These are phyloP conservation scores for Pyxicephalus adspersus DNA, from an alignment of 2,113 vertebrate genomes.

Conservation along the genomic window DNA sequence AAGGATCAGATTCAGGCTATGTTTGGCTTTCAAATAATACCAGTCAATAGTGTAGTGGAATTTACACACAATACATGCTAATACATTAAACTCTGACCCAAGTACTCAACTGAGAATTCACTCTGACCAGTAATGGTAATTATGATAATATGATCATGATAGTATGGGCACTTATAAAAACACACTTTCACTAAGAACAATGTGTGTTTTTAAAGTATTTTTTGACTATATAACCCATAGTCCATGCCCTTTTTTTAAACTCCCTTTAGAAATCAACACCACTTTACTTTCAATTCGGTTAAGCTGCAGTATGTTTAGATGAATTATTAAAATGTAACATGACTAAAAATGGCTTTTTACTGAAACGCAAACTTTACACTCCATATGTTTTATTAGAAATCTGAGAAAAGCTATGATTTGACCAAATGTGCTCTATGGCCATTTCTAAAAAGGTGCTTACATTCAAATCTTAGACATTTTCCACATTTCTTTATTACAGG, in stretches of 20 bases:
- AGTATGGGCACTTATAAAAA: neutral
- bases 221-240: neutral
- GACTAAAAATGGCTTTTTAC: too few species aligned
- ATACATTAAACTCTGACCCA: neutral
- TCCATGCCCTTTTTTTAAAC: neutral
- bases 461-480: too few species aligned
- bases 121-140: conserved; percentile 8
- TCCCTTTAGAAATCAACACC: neutral
- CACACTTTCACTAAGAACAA: neutral
- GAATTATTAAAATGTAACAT: too few species aligned
- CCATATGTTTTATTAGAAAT: too few species aligned
- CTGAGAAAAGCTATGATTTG: too few species aligned
- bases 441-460: too few species aligned
- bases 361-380: too few species aligned
- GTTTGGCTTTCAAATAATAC: neutral
- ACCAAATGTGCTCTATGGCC: too few species aligned
- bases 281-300: neutral
- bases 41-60: neutral
- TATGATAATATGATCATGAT: conserved; percentile 5
- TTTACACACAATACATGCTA: conserved; percentile 4
- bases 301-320: too few species aligned
- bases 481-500: too few species aligned
- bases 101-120: neutral
- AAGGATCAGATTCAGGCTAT: neutral
- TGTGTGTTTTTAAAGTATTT: neutral